Evolutionary conservation across 2,797 vertebrate species (phyloP), one percentile per base, ranked within the genome.

Genomic region (Ctenopoma multispine): DNA sequence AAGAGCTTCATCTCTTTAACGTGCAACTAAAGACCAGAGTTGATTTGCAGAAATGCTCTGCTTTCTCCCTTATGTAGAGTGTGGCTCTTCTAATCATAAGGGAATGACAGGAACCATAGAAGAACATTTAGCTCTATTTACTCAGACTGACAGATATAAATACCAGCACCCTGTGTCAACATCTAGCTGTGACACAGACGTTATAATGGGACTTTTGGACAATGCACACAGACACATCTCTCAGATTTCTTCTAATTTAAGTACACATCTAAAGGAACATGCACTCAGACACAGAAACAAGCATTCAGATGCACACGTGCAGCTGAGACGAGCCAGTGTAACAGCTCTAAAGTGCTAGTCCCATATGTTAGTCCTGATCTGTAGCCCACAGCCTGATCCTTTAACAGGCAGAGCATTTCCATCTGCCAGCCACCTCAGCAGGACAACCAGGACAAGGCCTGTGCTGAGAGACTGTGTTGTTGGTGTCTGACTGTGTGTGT

Each of bases 351-450:
- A 83, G 57, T 79, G 80, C 55, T 72, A 61, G 75, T 69, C 69
- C 82, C 82, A 87, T 87, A 88, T 90, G 89, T 80, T 86, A 67
- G 66, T 73, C 53, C 59, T 81, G 86, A 87, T 89, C 80, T 72
- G 71, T 57, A 68, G 85, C 86, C 81, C 76, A 70, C 51, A 9
- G 81, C 63, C 74, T 87, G 83, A 91, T 82, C 85, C 78, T 79
- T 65, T 85, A 85, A 87, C 84, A 89, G 82, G 82, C 83, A 85
- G 46, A 81, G 73, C 66, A 72, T 82, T 82, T 90, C 83, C 87
- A 91, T 88, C 87, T 88, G 90, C 80, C 87, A 86, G 72, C 27
- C 79, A 14, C 80, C 81, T 80, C 70, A 81, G 65, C 80, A 64
- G 82, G 75, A 87, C 80, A 62, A 81, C 67, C 81, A 82, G 59